Conservation (phyloP, 37 sponge, comb jelly and placozoan species). For the Cladorhizidae sp. region DNA sequence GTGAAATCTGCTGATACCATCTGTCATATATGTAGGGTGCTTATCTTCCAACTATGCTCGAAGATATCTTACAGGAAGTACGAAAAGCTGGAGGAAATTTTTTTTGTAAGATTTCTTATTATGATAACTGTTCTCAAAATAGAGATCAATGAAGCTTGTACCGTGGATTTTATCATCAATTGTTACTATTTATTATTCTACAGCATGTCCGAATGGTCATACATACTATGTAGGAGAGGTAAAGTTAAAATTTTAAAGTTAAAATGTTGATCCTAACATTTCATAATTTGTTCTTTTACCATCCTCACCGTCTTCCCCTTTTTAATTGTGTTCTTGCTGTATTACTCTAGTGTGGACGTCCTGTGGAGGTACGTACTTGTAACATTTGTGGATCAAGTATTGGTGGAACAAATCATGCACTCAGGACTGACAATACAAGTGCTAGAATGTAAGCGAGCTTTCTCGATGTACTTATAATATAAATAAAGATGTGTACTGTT, state of each 20-base stretch:
- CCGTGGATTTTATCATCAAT: too few species aligned
- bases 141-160: not conserved
- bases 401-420: constrained; percentile 42
- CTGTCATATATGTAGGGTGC: constrained; percentile 30
- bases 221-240: constrained; percentile 73
- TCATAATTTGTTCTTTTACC: not conserved
- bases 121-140: not conserved
- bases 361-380: constrained; percentile 35
- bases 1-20: too few species aligned
- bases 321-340: not conserved
- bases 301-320: not conserved
- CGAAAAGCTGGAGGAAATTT: constrained; percentile 34
- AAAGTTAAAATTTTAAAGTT: not conserved
- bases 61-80: constrained; percentile 55
- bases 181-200: not conserved
- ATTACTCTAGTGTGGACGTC: constrained; percentile 21
- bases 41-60: constrained; percentile 74
- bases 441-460: constrained; percentile 45
- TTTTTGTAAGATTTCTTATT: constrained; percentile 26
- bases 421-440: constrained; percentile 11
- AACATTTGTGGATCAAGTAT: constrained; percentile 38
- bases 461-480: not conserved
- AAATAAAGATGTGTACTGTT: not conserved
- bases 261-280: not conserved
- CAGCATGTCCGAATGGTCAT: constrained; percentile 80